Percentiles rank a stretch among this genome's conserved stretches.
Evolutionary conservation across 2,797 vertebrate genomes (phyloP).

Genomic region (Onychomys arenicola): DNA sequence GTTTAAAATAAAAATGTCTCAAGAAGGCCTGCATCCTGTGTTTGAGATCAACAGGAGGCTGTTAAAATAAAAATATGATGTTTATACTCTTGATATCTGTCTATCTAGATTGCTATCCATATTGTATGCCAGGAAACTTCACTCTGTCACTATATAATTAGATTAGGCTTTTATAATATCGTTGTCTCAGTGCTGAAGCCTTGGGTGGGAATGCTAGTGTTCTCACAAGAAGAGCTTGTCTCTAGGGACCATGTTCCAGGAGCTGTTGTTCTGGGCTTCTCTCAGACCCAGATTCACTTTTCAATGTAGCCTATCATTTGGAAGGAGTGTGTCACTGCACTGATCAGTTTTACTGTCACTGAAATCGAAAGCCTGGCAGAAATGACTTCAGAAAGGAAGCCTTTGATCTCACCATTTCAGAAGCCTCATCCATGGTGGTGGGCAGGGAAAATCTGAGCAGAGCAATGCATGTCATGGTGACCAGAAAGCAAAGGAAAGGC

Average conservation of each 20-base stretch:
- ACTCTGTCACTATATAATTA: neutral
- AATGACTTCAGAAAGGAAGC: neutral
- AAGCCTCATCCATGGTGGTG: neutral
- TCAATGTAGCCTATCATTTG: neutral
- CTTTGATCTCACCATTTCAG: neutral
- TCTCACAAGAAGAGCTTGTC: neutral
- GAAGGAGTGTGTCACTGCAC: neutral
- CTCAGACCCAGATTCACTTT: neutral
- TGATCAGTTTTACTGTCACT: neutral
- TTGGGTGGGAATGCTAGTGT: neutral
- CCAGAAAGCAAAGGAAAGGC: neutral
- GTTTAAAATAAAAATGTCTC: conserved; percentile 15
- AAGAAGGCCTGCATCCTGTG: neutral
- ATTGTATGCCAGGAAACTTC: neutral
- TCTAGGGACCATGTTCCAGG: neutral
- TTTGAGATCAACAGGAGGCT: conserved; percentile 29
- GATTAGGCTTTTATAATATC: no score
- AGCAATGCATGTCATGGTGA: neutral
- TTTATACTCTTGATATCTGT: conserved; percentile 1
- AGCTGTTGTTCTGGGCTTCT: neutral
- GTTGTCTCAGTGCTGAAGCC: neutral
- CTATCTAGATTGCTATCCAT: neutral
- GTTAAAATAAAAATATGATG: conserved; percentile 12
- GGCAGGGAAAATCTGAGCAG: neutral
- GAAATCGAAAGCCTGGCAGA: neutral